Percentiles rank a stretch among this genome's conserved stretches.
phyloP scores from a whole-genome alignment of 2,113 vertebrate species.

The Oryctolagus cuniculus region DNA sequence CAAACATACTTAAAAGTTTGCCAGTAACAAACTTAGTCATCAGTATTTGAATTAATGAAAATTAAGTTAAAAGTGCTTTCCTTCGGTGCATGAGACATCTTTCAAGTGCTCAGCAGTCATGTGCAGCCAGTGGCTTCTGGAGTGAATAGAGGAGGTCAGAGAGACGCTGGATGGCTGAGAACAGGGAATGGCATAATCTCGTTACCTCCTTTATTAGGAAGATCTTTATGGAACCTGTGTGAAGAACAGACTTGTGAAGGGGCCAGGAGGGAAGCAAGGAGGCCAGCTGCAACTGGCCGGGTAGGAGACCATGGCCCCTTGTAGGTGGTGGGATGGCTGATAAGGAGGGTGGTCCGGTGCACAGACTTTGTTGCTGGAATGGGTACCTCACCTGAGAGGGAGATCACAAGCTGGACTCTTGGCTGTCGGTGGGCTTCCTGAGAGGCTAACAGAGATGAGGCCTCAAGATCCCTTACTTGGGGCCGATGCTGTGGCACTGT shows the following conservation, averaged over 20 bases:
- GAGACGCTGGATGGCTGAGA: neutral
- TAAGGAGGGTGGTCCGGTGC: neutral
- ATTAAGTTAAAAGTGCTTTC: neutral
- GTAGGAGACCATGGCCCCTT: too few species aligned
- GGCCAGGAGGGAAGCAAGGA: neutral
- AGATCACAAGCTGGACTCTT: neutral
- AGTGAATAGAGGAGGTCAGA: neutral
- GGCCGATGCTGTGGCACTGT: too few species aligned
- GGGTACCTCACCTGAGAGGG: neutral
- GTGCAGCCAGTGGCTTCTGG: neutral
- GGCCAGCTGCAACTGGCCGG: neutral
- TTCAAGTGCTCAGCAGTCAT: neutral
- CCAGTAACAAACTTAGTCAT: neutral
- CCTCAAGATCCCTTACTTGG: too few species aligned
- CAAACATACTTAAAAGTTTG: neutral
- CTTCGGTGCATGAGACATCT: neutral
- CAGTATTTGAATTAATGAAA: neutral
- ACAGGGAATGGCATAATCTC: neutral
- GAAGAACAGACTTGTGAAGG: neutral
- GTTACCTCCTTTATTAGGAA: neutral
- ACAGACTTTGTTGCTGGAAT: neutral
- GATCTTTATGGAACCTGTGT: too few species aligned
- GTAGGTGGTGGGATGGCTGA: too few species aligned
- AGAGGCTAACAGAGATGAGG: too few species aligned
- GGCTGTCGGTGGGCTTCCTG: rapidly evolving